Evolutionary conservation across 2,113 vertebrate species (phyloP).

Genomic region (Cichladusa arquata): DNA sequence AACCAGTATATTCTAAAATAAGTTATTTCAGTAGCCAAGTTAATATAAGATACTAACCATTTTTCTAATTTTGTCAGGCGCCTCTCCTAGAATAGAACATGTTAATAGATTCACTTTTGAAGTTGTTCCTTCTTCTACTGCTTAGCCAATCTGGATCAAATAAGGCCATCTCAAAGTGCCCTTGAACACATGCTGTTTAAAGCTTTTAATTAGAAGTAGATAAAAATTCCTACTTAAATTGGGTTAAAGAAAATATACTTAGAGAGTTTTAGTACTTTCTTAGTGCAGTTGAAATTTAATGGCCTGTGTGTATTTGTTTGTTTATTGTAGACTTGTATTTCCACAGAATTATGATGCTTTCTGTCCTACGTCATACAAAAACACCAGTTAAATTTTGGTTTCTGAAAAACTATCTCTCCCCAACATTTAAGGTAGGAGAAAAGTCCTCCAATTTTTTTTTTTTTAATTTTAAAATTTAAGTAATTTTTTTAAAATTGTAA

Average conservation of each 20-base stretch:
- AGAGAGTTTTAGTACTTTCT: background rate
- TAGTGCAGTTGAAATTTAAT: background rate
- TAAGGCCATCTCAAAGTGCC: background rate
- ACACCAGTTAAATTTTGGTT: conserved; percentile 98
- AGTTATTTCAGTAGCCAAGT: background rate
- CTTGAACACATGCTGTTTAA: background rate
- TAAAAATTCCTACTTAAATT: background rate
- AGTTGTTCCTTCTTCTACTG: background rate
- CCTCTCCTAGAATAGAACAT: background rate
- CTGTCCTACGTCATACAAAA: conserved; percentile 90
- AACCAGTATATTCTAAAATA: background rate
- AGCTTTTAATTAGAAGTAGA: background rate
- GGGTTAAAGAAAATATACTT: background rate
- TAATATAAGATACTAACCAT: background rate
- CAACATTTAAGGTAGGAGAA: conserved; percentile 90
- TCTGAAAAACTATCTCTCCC: conserved; percentile 97
- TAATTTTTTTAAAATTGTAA: background rate
- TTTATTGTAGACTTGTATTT: conserved; percentile 45
- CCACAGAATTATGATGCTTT: conserved; percentile 98
- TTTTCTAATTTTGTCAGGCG: background rate
- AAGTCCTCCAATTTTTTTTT: background rate
- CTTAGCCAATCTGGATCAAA: background rate
- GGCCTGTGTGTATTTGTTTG: background rate
- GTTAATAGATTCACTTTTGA: background rate
- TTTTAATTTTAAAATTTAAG: background rate